phyloP scores from a whole-genome alignment of 2,888 invertebrate genomes.

The Drosophila paranaensis region DNA sequence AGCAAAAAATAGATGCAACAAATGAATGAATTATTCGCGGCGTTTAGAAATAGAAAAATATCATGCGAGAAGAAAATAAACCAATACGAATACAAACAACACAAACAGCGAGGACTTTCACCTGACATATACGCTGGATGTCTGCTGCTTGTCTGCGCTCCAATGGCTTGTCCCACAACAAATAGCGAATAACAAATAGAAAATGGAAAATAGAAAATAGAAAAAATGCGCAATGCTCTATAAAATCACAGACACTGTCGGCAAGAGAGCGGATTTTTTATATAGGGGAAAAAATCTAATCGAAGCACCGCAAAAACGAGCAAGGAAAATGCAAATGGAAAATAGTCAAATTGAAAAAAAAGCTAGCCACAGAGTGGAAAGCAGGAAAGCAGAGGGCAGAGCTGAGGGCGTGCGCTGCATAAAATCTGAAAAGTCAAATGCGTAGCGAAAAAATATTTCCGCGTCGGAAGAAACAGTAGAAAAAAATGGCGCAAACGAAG shows the following conservation, averaged over 20 bases:
- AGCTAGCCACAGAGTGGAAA: constrained; percentile 26
- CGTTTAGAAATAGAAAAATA: constrained; percentile 64
- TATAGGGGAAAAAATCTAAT: constrained; percentile 71
- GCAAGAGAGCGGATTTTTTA: constrained; percentile 35
- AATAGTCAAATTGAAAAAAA: constrained; percentile 60
- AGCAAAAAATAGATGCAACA: constrained; percentile 46
- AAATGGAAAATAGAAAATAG: constrained; percentile 17
- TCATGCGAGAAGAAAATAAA: constrained; percentile 31
- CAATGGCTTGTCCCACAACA: constrained; percentile 60
- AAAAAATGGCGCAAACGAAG: constrained; percentile 57
- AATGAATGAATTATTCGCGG: constrained; percentile 70
- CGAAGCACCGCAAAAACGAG: constrained; percentile 64
- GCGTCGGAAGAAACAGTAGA: constrained; percentile 39
- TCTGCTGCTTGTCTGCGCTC: constrained; percentile 74
- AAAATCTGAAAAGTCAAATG: constrained; percentile 65
- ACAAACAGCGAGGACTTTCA: constrained; percentile 69
- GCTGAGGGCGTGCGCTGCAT: constrained; percentile 3
- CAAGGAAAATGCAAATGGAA: constrained; percentile 34
- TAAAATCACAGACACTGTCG: constrained; percentile 42
- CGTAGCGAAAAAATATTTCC: constrained; percentile 69
- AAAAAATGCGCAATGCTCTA: constrained; percentile 26
- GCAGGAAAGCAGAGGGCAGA: constrained; percentile 1
- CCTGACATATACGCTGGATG: constrained; percentile 69
- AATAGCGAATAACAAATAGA: constrained; percentile 21
- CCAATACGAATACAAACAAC: constrained; percentile 47